Conservation (phyloP, 2,797 vertebrate species). For the Micropoecilia bifurca region DNA sequence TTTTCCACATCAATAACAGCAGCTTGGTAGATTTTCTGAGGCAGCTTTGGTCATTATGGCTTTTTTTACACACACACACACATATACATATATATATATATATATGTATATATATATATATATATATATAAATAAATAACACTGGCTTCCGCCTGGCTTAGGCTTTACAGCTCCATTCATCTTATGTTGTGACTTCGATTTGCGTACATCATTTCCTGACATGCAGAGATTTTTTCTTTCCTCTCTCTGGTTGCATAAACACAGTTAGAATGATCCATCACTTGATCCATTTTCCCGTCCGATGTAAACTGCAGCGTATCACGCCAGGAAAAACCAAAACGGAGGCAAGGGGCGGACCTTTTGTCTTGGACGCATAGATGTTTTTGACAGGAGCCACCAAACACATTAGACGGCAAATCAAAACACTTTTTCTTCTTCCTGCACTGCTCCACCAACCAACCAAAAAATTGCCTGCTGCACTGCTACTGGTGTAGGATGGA, state of each 20-base stretch:
- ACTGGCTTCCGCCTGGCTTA: constrained; percentile 38
- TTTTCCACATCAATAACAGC: constrained; percentile 19
- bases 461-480: not conserved
- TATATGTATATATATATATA: too few species aligned
- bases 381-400: constrained; percentile 15
- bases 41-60: constrained; percentile 24
- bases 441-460: not conserved
- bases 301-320: constrained; percentile 17
- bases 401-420: constrained; percentile 21
- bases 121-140: constrained; percentile 4
- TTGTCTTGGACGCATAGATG: constrained; percentile 37
- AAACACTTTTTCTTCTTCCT: constrained; percentile 11
- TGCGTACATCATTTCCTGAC: constrained; percentile 62
- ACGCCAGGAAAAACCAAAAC: constrained; percentile 13
- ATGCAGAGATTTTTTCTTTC: constrained; percentile 47
- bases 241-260: constrained; percentile 39
- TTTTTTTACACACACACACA: constrained; percentile 11
- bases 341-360: constrained; percentile 6
- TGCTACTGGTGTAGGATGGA: not conserved
- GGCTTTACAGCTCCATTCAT: constrained; percentile 58
- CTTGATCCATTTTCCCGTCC: constrained; percentile 60
- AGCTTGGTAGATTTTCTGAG: constrained; percentile 28
- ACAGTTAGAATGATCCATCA: constrained; percentile 58
- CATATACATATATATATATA: not conserved
- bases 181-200: constrained; percentile 58